Base-by-base conservation (phyloP, 2,888 invertebrate species). In the Calameuta idolon region DNA sequence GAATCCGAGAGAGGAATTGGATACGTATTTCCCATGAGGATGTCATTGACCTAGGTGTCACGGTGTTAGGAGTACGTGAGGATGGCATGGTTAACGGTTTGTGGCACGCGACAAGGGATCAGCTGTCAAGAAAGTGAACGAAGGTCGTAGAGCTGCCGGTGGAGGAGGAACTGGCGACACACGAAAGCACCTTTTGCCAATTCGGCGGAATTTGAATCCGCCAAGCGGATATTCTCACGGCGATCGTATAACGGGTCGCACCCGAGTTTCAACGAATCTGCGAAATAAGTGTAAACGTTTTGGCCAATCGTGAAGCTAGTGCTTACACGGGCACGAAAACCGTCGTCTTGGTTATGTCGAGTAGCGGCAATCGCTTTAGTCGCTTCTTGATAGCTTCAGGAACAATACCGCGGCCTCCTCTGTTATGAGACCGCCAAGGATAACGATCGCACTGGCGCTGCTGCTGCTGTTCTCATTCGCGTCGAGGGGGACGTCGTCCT, bases 231-330 rank as follows among this genome's bases (percentile, higher is more conserved):
- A 69, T 69, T 80, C 81, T 69, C 80, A 79, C 80, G 81, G 75
- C 23, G 71, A 75, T 81, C 80, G 23, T 34, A n/a, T 81, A 33
- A 76, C 80, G 33, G 35, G 40, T 15, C 75, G 77, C 40, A 69
- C 35, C 37, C 74, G 68, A 79, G 79, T 83, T 85, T 83, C 81
- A 82, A 81, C 79, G 85, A 84, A 79, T 77, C 30, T 79, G 81
- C 84, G 79, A 83, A 85, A 85, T 83, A 69, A 69, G 30, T 69
- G 30, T 33, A 11, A 11, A 33, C 69, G 69, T 69, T 33, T 33
- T 31, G 31, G 69, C 69, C 33, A 69, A 69, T 69, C 30, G 30
- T 33, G 33, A 30, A 33, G 69, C n/a, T 31, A 69, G 30, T 69
- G 69, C 69, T 69, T 69, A 69, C 69, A 33, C 69, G 69, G 11